Base-by-base conservation (phyloP, 1,140 invertebrate genomes). In the Lithobius niger region DNA sequence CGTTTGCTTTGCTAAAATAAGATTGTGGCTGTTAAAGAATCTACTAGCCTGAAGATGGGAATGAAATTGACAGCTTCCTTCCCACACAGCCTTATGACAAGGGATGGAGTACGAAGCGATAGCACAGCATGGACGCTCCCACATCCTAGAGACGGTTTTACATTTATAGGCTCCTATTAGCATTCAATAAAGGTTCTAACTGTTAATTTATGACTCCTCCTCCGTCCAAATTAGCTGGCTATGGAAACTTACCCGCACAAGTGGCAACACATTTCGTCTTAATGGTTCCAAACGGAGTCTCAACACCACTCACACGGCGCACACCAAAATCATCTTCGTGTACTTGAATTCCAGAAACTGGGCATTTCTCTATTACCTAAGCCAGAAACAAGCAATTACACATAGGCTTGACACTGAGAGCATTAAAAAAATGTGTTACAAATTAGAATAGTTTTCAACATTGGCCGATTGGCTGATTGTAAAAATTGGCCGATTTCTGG, bases 251-350 rank as follows among this genome's bases (percentile, higher is more conserved):
- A 74, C 75, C 75, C 61, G 76, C 74, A 57, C 83, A 83, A 63
- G 88, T 88, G 2, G 88, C 76, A 19, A 90, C 73, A 60, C 78
- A 79, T 56, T 79, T 81, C 1, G 84, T 86, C 62, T 78, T 79
- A 56, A 90, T 84, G 25, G 73, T 69, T 24, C 85, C 86, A 60
- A 74, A 70, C 13, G 79, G 72, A 1, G 88, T 92, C 54, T 80
- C 71, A 0, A 92, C 83, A 15, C 81, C 87, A 16, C 75, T 78
- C 1, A 93, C 76, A 64, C 81, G 79, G 63, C 77, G 79, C 52
- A 80, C 79, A 10, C 74, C 69, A 16, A 83, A 69, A 10, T 79
- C 67, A 58, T 82, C 80, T 61, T 79, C 73, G 4, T 76, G 70
- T 21, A 78, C 79, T 55, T 79, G 67, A 45, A 86, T 79, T 57